A percentile compares a stretch with the other conserved stretches of the same genome.
phyloP scores from a whole-genome alignment of 2,888 invertebrate genomes.

The Pycnomerus fuliginosus region DNA sequence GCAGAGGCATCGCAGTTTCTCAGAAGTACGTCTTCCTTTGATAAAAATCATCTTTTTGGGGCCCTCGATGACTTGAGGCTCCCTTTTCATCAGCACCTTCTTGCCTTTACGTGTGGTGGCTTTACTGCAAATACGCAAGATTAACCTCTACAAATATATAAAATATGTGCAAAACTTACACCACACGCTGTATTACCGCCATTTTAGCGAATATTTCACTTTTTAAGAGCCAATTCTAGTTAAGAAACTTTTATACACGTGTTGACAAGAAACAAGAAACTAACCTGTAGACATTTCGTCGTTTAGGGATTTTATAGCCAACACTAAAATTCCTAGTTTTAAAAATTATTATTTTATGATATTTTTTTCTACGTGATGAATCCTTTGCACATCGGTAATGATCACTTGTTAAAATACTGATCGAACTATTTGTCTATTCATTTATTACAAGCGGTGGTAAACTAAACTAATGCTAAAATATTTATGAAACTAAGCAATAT shows the following conservation, averaged over 20 bases:
- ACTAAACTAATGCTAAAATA: too few species aligned
- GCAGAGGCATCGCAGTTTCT: slow-evolving; percentile 67
- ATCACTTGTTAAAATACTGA: too few species aligned
- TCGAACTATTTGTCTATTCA: too few species aligned
- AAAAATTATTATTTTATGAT: slow-evolving; percentile 44
- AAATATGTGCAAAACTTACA: slow-evolving; percentile 41
- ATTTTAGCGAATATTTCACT: slow-evolving; percentile 34
- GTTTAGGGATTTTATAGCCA: slow-evolving; percentile 58
- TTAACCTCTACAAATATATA: not conserved
- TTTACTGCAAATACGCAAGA: slow-evolving; percentile 64
- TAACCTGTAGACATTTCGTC: slow-evolving; percentile 43
- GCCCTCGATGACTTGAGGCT: slow-evolving; percentile 87
- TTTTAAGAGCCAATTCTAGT: too few species aligned
- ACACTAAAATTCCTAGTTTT: not conserved
- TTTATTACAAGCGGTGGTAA: too few species aligned
- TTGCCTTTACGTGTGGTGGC: slow-evolving; percentile 88
- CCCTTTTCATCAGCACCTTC: slow-evolving; percentile 74
- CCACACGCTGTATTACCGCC: slow-evolving; percentile 52
- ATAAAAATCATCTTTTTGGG: slow-evolving; percentile 82
- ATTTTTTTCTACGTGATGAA: slow-evolving; percentile 56
- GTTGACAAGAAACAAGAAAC: slow-evolving; percentile 35
- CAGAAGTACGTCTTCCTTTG: slow-evolving; percentile 79
- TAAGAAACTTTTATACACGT: slow-evolving; percentile 39
- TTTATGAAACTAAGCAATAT: too few species aligned
- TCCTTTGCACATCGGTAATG: too few species aligned